A percentile compares a stretch with the other conserved stretches of the same genome.
These are phyloP conservation scores for Coregonus clupeaformis DNA, from an alignment of 2,113 vertebrate species.

Conservation along the genomic window DNA sequence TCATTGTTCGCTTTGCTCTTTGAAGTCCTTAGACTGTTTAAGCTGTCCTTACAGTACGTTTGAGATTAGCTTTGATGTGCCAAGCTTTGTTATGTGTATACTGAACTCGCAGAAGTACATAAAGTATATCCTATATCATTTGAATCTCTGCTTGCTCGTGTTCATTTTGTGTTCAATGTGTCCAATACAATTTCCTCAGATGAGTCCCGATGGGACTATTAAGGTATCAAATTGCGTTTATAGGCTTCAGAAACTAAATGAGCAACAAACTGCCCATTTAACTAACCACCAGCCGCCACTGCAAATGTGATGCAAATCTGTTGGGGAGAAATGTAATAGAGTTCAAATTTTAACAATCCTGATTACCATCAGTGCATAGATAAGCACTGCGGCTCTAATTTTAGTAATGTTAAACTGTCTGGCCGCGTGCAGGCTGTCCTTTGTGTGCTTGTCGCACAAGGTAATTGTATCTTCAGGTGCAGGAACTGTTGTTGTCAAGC, in stretches of 20 bases:
- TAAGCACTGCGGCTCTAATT: neutral
- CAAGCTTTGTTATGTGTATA: neutral
- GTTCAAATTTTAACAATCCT: neutral
- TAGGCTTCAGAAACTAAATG: too few species aligned
- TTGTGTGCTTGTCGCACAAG: conserved; percentile 2
- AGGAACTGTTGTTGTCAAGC: neutral
- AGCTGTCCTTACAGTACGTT: neutral
- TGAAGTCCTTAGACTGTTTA: neutral
- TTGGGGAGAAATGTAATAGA: neutral
- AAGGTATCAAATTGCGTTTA: too few species aligned
- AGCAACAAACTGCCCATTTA: neutral
- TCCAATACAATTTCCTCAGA: too few species aligned
- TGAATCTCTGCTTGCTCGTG: neutral
- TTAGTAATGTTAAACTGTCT: neutral
- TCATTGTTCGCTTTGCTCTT: neutral
- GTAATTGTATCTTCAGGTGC: conserved; percentile 1
- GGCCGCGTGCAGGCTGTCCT: neutral
- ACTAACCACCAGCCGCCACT: neutral
- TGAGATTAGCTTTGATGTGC: neutral
- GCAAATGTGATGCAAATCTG: neutral
- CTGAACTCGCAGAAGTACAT: neutral
- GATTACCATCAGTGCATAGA: neutral
- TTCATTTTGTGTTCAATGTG: neutral
- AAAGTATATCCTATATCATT: too few species aligned
- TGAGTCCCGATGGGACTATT: too few species aligned